Evolutionary conservation across 2,113 vertebrate genomes (phyloP).

Genomic region (Cinclus mexicanus): DNA sequence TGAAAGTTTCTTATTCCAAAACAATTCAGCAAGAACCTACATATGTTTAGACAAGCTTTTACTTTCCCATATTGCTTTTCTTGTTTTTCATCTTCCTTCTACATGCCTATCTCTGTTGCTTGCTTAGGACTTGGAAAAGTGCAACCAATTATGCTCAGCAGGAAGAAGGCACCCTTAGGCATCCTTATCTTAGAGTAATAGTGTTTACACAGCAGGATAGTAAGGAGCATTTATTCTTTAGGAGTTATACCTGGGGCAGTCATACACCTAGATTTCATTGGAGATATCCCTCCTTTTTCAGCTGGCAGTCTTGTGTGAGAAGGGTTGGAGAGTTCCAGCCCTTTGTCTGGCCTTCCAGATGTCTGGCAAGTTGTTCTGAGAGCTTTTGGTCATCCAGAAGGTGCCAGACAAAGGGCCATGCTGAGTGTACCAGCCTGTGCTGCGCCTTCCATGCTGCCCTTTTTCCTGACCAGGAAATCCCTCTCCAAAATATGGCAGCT

Average conservation of each 20-base stretch:
- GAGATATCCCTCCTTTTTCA: not conserved
- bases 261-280: not conserved
- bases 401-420: not conserved
- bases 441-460: not conserved
- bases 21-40: not conserved
- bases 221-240: constrained; percentile 1
- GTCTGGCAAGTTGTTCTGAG: not conserved
- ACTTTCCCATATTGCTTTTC: not conserved
- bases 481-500: constrained; percentile 20
- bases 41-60: constrained; percentile 40
- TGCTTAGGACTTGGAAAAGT: not conserved
- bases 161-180: constrained; percentile 48
- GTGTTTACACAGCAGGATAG: constrained; percentile 20
- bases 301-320: not conserved
- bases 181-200: constrained; percentile 9
- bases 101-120: not conserved
- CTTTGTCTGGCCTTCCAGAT: not conserved
- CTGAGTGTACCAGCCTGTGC: not conserved
- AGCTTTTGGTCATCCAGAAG: not conserved
- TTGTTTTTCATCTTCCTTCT: constrained; percentile 35
- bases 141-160: not conserved
- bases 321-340: not conserved
- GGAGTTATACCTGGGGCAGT: not conserved
- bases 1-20: not conserved
- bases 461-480: constrained; percentile 47